Conservation (phyloP, 2,113 vertebrate species). For the Procapra przewalskii region DNA sequence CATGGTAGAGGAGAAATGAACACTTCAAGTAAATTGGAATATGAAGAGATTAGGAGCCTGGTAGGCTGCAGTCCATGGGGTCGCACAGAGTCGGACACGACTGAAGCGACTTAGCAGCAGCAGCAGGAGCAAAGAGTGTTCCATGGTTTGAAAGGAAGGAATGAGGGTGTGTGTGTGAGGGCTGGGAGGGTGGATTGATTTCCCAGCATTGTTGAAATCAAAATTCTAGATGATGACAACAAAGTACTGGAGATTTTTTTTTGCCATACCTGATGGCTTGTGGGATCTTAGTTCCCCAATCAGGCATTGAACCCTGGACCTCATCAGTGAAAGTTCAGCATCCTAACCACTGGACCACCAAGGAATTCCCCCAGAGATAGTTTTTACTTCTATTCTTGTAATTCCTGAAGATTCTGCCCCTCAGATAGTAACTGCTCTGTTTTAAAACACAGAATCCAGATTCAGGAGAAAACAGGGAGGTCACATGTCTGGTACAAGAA, state of each 20-base stretch:
- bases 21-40: slow-evolving; percentile 62
- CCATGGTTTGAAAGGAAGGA: slow-evolving; percentile 70
- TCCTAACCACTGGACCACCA: background rate
- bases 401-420: slow-evolving; percentile 59
- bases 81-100: too few relatives aligned
- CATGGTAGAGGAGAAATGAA: slow-evolving; percentile 54
- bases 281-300: background rate
- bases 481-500: slow-evolving; percentile 57
- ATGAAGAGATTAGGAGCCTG: slow-evolving; percentile 43
- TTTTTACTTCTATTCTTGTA: slow-evolving; percentile 70
- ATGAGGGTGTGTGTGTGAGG: slow-evolving; percentile 17
- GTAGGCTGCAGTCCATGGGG: too few relatives aligned
- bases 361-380: slow-evolving; percentile 46
- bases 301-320: background rate
- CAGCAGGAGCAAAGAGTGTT: slow-evolving; percentile 8
- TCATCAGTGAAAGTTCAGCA: background rate
- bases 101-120: too few relatives aligned
- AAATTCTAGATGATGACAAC: slow-evolving; percentile 75
- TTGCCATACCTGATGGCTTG: background rate
- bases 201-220: slow-evolving; percentile 62
- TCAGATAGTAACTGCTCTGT: slow-evolving; percentile 71
- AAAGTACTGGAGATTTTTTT: slow-evolving; percentile 62
- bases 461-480: slow-evolving; percentile 69
- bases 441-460: slow-evolving; percentile 76
- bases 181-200: background rate